Evolutionary conservation across 2,797 vertebrate species (phyloP).

Genomic region (Melanotaenia nigrans): DNA sequence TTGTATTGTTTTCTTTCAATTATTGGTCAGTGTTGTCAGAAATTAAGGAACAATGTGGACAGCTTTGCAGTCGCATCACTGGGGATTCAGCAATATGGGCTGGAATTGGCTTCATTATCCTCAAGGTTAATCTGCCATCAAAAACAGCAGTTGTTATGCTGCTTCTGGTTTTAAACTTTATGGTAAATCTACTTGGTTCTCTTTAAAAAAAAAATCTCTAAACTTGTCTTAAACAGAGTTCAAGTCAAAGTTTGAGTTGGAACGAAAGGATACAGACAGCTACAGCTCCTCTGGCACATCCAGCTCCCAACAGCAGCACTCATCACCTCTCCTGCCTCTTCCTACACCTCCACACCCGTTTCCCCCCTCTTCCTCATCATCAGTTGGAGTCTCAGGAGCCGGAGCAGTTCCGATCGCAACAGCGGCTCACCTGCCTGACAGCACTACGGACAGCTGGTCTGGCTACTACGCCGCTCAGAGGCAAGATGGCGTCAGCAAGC

Average conservation of each 20-base stretch:
- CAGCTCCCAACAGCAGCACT: constrained; percentile 70
- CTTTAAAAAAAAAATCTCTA: background rate
- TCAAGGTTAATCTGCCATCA: constrained; percentile 56
- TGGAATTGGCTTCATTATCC: constrained; percentile 57
- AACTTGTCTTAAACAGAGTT: constrained; percentile 83
- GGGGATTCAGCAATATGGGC: constrained; percentile 40
- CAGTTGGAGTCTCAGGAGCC: constrained; percentile 81
- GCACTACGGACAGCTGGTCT: constrained; percentile 97
- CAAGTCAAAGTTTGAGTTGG: constrained; percentile 94
- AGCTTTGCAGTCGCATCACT: constrained; percentile 48
- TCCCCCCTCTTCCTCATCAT: constrained; percentile 80
- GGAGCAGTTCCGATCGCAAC: constrained; percentile 89
- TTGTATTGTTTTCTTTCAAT: constrained; percentile 6
- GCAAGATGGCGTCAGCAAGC: constrained; percentile 81
- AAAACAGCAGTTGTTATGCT: background rate
- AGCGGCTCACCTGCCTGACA: constrained; percentile 93
- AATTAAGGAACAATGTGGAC: constrained; percentile 69
- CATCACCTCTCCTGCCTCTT: constrained; percentile 66
- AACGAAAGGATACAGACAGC: constrained; percentile 89
- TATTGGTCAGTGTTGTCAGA: constrained; percentile 15
- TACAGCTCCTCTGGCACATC: constrained; percentile 86
- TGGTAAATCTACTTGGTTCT: background rate
- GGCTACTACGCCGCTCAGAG: constrained; percentile 90
- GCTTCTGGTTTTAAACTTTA: background rate
- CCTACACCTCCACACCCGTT: constrained; percentile 77